Percentiles rank a stretch among this genome's conserved stretches.
phyloP scores from a whole-genome alignment of 1,140 invertebrate genomes.

The Callitettix versicolor region DNA sequence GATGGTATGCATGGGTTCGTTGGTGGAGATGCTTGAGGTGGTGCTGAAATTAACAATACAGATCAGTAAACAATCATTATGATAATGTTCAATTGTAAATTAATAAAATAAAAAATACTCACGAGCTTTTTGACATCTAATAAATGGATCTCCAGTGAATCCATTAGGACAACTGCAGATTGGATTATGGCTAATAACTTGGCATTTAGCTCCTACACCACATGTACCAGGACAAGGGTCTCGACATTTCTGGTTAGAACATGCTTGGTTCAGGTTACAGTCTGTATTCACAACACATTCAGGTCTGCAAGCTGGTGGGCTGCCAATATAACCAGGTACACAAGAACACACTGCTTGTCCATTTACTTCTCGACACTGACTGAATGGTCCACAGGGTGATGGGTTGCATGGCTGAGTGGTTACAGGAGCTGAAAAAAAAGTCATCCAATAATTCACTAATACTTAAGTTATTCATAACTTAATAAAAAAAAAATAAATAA shows the following conservation, averaged over 20 bases:
- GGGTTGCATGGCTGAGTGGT: conserved; percentile 47
- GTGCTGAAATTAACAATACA: no score
- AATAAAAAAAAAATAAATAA: no score
- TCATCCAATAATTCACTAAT: not conserved
- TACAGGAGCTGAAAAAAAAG: conserved; percentile 24
- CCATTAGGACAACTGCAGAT: conserved; percentile 48
- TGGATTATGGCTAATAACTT: conserved; percentile 51
- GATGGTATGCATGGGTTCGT: conserved; percentile 51
- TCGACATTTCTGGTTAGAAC: conserved; percentile 64
- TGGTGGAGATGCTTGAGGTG: conserved; percentile 24
- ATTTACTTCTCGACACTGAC: conserved; percentile 57
- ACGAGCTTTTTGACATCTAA: conserved; percentile 43
- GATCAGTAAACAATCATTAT: no score
- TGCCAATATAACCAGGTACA: conserved; percentile 53
- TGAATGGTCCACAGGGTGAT: conserved; percentile 65
- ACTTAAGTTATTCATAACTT: no score
- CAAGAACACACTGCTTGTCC: conserved; percentile 66
- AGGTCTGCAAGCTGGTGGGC: conserved; percentile 58
- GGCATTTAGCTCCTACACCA: conserved; percentile 57
- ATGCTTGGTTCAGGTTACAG: conserved; percentile 54
- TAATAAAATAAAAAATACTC: conserved; percentile 25
- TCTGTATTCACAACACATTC: conserved; percentile 67
- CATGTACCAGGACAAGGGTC: conserved; percentile 69
- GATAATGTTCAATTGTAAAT: no score
- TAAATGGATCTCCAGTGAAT: conserved; percentile 54